These are phyloP conservation scores for Picathartes gymnocephalus DNA, from an alignment of 2,113 vertebrate species.

Conservation along the genomic window DNA sequence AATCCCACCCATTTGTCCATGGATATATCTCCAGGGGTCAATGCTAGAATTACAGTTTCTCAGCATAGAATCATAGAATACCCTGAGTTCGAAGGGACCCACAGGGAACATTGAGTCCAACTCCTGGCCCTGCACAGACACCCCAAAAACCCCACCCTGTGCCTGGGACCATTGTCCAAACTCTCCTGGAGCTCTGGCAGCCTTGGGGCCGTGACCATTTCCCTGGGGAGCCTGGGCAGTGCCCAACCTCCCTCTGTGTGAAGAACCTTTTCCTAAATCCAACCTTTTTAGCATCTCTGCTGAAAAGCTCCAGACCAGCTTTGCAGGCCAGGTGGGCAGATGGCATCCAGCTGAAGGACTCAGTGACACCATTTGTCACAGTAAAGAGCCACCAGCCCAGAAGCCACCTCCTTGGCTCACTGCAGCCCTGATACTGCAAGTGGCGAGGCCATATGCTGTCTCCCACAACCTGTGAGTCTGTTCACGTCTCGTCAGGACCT, in stretches of 20 bases:
- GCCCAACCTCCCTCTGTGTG: too few species aligned
- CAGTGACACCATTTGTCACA: not conserved
- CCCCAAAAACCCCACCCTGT: not conserved
- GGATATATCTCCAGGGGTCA: not conserved
- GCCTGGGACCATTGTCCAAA: not conserved
- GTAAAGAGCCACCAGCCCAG: conserved; percentile 14
- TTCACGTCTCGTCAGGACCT: not conserved
- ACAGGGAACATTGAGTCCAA: not conserved
- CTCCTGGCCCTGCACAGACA: not conserved
- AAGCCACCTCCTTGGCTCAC: not conserved
- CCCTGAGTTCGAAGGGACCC: not conserved
- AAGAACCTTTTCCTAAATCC: not conserved
- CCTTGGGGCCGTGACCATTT: not conserved
- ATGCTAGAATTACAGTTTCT: not conserved
- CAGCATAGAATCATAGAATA: not conserved
- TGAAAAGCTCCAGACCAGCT: not conserved
- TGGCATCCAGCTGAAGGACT: conserved; percentile 7
- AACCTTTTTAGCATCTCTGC: not conserved
- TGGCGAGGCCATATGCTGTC: not conserved
- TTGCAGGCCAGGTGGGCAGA: not conserved
- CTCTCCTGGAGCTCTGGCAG: not conserved
- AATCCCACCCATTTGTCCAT: not conserved
- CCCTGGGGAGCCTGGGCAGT: not conserved
- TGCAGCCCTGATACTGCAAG: not conserved
- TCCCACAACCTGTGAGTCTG: not conserved